phyloP scores from a whole-genome alignment of 2,113 vertebrate genomes.

The Phaetusa simplex region DNA sequence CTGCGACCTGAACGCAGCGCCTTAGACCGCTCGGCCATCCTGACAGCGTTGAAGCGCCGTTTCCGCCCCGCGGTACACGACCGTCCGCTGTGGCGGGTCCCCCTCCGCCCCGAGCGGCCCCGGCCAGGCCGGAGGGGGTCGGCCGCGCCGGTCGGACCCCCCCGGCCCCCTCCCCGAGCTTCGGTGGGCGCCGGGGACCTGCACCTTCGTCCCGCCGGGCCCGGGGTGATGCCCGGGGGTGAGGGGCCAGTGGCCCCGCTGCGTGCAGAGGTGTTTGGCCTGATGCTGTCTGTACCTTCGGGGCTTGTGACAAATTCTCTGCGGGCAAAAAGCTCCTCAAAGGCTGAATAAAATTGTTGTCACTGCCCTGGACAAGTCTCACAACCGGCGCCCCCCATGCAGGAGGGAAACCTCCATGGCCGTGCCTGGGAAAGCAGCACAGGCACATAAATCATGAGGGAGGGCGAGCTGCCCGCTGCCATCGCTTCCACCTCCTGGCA shows the following conservation, averaged over 20 bases:
- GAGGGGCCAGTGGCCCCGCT: no score
- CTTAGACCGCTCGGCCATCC: not conserved
- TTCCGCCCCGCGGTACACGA: not conserved
- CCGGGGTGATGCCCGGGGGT: no score
- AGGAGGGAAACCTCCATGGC: no score
- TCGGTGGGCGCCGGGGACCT: not conserved
- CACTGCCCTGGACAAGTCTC: no score
- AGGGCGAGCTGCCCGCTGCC: not conserved
- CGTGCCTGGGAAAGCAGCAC: not conserved
- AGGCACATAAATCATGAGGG: not conserved
- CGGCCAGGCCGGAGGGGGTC: no score
- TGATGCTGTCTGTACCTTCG: no score
- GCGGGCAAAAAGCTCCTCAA: not conserved
- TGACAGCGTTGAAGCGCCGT: not conserved
- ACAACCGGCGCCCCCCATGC: no score
- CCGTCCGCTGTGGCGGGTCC: not conserved
- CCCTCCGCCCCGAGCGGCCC: no score
- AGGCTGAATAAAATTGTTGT: not conserved
- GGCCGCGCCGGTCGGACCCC: no score
- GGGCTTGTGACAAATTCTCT: no score
- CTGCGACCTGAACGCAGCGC: constrained; percentile 79
- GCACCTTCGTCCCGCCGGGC: no score
- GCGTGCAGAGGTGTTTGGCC: not conserved
- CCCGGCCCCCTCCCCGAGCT: not conserved
- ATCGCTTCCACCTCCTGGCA: not conserved